These are phyloP conservation scores for Stichopus horrens DNA, from an alignment of 53 echinoderm and acorn worm genomes.

Conservation along the genomic window DNA sequence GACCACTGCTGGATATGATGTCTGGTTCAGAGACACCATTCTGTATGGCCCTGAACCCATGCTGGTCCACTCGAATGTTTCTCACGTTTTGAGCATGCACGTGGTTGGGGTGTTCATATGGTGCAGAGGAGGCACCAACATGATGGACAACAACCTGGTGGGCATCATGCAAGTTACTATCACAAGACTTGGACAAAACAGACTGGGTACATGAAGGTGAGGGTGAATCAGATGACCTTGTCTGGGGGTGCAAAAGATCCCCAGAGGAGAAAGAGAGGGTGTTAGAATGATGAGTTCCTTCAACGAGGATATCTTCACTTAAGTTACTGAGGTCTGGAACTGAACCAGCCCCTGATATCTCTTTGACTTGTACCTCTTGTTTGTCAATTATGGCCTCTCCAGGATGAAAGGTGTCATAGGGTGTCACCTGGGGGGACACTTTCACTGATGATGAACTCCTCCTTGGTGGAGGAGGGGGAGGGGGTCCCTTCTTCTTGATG, in stretches of 20 bases:
- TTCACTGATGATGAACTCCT: constrained; percentile 59
- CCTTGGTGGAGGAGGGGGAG: constrained; percentile 86
- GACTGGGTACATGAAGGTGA: constrained; percentile 31
- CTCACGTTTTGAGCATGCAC: constrained; percentile 43
- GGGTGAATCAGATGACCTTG: constrained; percentile 14
- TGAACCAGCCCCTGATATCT: constrained; percentile 10
- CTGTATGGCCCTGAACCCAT: constrained; percentile 55
- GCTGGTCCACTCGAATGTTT: constrained; percentile 56
- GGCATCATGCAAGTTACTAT: constrained; percentile 36
- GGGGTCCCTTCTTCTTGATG: constrained; percentile 69
- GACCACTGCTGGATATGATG: constrained; percentile 30
- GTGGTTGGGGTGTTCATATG: constrained; percentile 14
- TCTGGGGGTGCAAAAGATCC: constrained; percentile 11
- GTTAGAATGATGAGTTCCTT: not conserved
- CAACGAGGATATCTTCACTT: constrained; percentile 3
- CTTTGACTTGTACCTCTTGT: constrained; percentile 35
- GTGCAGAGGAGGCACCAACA: no score
- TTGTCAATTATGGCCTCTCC: not conserved
- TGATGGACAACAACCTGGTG: not conserved
- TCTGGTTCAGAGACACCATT: constrained; percentile 45
- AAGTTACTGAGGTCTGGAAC: constrained; percentile 17
- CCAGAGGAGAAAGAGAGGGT: constrained; percentile 19
- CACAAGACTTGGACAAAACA: constrained; percentile 42
- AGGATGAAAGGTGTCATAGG: constrained; percentile 26
- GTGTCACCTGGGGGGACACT: constrained; percentile 25